phyloP scores from a whole-genome alignment of 2,797 vertebrate genomes.

The Iguana delicatissima region DNA sequence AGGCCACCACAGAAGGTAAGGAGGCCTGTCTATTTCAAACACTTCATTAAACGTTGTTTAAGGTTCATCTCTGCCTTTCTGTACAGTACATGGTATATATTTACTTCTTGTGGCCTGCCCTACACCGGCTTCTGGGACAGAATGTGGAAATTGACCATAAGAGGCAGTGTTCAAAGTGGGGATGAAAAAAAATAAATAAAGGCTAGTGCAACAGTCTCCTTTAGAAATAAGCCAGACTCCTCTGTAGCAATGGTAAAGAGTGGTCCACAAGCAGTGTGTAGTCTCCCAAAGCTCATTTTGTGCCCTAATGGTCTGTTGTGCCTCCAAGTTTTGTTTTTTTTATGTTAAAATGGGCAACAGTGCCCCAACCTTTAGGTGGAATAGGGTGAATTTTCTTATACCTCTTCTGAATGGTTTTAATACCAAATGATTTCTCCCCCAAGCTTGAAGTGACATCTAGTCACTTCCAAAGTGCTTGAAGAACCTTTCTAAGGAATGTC shows the following conservation, averaged over 20 bases:
- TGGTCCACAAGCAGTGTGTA: too few relatives aligned
- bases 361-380: too few relatives aligned
- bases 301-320: background rate
- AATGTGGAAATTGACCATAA: background rate
- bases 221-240: background rate
- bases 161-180: background rate
- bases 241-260: too few relatives aligned
- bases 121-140: background rate
- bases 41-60: background rate
- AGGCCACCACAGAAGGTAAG: background rate
- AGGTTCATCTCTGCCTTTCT: background rate
- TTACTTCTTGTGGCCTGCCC: background rate
- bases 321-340: too few relatives aligned
- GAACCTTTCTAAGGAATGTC: too few relatives aligned
- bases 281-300: too few relatives aligned
- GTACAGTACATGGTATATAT: background rate
- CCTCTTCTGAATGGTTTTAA: too few relatives aligned
- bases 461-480: too few relatives aligned
- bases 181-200: background rate
- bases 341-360: too few relatives aligned
- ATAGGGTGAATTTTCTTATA: too few relatives aligned
- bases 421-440: too few relatives aligned
- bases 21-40: background rate
- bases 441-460: too few relatives aligned
- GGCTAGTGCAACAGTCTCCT: background rate